phyloP scores from a whole-genome alignment of 2,888 invertebrate genomes.

The Meganola albula region DNA sequence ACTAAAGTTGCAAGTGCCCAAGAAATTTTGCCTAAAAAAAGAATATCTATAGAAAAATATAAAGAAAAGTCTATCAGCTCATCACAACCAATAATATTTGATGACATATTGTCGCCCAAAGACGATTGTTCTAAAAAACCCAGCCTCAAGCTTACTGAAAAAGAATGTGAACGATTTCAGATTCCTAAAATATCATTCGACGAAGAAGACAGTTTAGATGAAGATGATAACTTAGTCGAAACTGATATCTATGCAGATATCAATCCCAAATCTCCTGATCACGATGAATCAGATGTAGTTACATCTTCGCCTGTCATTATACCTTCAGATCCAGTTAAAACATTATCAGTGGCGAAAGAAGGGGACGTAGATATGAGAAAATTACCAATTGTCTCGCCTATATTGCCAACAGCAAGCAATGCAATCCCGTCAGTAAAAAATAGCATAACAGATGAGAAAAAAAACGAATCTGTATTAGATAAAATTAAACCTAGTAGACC shows the following conservation, averaged over 20 bases:
- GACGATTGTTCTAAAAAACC: constrained; percentile 49
- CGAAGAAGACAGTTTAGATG: constrained; percentile 48
- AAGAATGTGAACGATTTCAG: constrained; percentile 70
- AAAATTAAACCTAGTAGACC: constrained; percentile 21
- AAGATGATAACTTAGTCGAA: constrained; percentile 25
- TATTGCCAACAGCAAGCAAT: constrained; percentile 6
- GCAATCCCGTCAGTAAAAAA: constrained; percentile 1
- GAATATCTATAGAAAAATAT: constrained; percentile 71
- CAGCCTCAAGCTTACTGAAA: constrained; percentile 66
- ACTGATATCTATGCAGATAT: constrained; percentile 47
- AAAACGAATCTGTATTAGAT: constrained; percentile 22
- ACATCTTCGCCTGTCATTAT: constrained; percentile 55
- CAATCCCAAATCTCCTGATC: constrained; percentile 63
- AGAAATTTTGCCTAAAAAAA: constrained; percentile 54
- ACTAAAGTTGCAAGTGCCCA: constrained; percentile 54
- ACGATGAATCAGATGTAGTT: constrained; percentile 36
- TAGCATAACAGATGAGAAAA: constrained; percentile 7
- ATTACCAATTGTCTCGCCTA: constrained; percentile 27
- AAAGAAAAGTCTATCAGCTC: constrained; percentile 50
- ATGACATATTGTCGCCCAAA: constrained; percentile 26
- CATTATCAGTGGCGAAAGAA: constrained; percentile 28
- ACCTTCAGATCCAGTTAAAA: constrained; percentile 56
- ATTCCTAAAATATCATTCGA: constrained; percentile 48
- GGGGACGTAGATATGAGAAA: constrained; percentile 61
- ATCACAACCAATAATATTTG: constrained; percentile 20